A percentile compares a stretch with the other conserved stretches of the same genome.
These are phyloP conservation scores for Zygogramma bicolorata DNA, from an alignment of 2,888 invertebrate genomes.

Conservation along the genomic window DNA sequence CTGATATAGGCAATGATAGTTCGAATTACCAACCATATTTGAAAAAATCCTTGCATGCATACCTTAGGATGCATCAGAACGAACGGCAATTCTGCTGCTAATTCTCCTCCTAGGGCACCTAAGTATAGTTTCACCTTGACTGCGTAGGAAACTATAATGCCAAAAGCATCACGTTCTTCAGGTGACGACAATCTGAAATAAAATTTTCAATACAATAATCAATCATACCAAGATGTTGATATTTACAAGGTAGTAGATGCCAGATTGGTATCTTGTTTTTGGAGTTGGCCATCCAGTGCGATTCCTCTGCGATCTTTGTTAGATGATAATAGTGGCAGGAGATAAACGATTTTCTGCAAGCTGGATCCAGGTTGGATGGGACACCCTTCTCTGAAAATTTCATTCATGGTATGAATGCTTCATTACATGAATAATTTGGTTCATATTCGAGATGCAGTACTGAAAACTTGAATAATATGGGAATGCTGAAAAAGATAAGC, in stretches of 20 bases:
- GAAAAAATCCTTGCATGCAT: background rate
- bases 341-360: conserved; percentile 89
- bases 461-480: no score
- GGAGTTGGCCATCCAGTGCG: conserved; percentile 91
- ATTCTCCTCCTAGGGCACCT: conserved; percentile 92
- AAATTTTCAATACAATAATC: background rate
- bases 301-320: conserved; percentile 90
- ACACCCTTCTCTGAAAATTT: conserved; percentile 80
- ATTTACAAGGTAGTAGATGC: conserved; percentile 93
- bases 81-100: conserved; percentile 92
- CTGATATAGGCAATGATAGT: no score
- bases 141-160: conserved; percentile 95
- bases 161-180: conserved; percentile 92
- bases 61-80: conserved; percentile 92
- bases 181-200: conserved; percentile 75
- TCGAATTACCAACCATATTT: no score
- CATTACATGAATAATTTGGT: no score
- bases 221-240: background rate
- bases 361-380: conserved; percentile 89
- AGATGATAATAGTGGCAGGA: conserved; percentile 81
- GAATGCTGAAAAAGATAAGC: no score
- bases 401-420: no score
- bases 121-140: conserved; percentile 95
- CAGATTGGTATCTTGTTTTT: conserved; percentile 84
- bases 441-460: no score